Base-by-base conservation (phyloP, 2,113 vertebrate species). In the Nesoenas mayeri region DNA sequence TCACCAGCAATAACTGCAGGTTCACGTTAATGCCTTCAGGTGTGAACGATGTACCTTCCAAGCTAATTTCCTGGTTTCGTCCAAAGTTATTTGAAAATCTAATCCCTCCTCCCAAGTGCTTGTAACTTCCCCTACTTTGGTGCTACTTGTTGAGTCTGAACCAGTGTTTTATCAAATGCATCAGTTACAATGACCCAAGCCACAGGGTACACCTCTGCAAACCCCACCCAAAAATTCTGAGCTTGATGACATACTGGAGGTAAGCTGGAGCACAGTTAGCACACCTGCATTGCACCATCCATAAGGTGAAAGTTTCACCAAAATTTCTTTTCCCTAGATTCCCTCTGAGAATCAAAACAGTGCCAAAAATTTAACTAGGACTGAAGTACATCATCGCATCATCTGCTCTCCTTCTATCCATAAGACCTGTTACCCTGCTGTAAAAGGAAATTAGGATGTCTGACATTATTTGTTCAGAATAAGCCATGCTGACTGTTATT, bases 401-500 rank as follows among this genome's bases (percentile, higher is more conserved):
- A 80, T 73, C 47, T 42, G 28, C 24, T 67, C 50, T 57, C 62
- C 57, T 62, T 73, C 51, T 75, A 34, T 34, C 78, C 53, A 54
- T 20, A 64, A n/a, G 28, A 53, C 26, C 3, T 29, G 21, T 47
- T 36, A 61, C 8, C 9, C 38, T 71, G 15, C 53, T 93, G 28
- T 17, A 89, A 40, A 80, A 78, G 36, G n/a, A 71, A 89, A 87
- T 67, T 17, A 71, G 56, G 29, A 71, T 71, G 48, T 60, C 65
- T 87, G 84, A 91, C 26, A 38, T 66, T 38, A 84, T 87, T 67
- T 60, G 9, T 89, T 91, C 87, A 81, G 83, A 47, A 47, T 91
- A 86, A 81, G 32, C 61, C 57, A 71, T 21, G 32, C 54, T 74
- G 44, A 87, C 31, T 67, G 65, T 62, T 89, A 91, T 73, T 84